Evolutionary conservation across 2,113 vertebrate species (phyloP).

Genomic region (Orthonyx spaldingii): DNA sequence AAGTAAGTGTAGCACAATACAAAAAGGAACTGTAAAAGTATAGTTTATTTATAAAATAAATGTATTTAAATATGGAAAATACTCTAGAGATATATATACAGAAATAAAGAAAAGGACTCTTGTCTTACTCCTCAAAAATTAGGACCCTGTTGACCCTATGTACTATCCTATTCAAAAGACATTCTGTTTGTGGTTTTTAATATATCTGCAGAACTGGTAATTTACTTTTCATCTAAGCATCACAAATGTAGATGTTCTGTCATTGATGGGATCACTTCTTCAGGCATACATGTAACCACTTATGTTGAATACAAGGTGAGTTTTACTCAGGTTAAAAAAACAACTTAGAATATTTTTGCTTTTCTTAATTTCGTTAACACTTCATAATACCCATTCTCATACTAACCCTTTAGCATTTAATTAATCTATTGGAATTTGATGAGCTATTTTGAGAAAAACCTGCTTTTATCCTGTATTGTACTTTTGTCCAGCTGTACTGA

Average conservation of each 20-base stretch:
- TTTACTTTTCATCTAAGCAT: background rate
- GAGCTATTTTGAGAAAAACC: background rate
- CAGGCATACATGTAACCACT: background rate
- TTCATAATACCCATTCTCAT: background rate
- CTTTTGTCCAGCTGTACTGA: background rate
- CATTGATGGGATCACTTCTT: background rate
- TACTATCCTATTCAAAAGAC: background rate
- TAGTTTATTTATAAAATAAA: background rate
- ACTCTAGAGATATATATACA: background rate
- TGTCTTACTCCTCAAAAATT: background rate
- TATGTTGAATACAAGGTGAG: background rate
- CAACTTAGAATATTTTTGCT: background rate
- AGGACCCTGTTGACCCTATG: background rate
- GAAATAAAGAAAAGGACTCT: background rate
- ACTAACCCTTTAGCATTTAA: background rate
- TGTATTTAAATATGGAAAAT: background rate
- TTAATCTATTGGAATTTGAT: background rate
- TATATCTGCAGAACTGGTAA: background rate
- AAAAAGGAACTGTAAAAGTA: background rate
- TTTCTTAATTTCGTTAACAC: background rate
- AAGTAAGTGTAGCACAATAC: background rate
- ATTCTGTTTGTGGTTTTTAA: background rate
- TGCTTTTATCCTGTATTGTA: background rate
- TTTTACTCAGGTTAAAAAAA: background rate
- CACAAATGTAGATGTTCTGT: background rate